A percentile compares a stretch with the other conserved stretches of the same genome.
phyloP scores from a whole-genome alignment of 2,797 vertebrate species.

The Pseudocheirus occidentalis region DNA sequence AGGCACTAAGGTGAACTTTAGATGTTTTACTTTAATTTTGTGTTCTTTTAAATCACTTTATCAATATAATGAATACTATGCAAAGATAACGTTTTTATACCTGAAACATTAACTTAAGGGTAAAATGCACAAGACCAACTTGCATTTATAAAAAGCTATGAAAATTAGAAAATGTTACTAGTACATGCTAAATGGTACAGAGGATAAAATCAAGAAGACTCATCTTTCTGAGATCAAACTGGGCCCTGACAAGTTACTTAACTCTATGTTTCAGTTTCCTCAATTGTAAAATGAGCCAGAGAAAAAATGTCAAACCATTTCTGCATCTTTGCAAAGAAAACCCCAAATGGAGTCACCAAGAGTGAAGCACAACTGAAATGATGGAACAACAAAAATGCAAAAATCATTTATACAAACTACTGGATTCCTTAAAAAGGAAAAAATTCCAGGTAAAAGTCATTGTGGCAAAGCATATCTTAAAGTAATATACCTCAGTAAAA shows the following conservation, averaged over 20 bases:
- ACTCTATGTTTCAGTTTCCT: neutral
- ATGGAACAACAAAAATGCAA: neutral
- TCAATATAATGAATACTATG: neutral
- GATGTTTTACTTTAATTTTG: neutral
- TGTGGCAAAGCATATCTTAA: neutral
- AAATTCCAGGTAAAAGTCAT: neutral
- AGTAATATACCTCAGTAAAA: neutral
- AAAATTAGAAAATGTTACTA: neutral
- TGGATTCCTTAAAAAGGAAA: neutral
- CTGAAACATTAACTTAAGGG: neutral
- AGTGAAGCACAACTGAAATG: neutral
- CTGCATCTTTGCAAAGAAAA: neutral
- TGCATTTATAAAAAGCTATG: neutral
- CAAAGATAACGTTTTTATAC: neutral
- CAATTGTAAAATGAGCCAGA: neutral
- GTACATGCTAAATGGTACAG: neutral
- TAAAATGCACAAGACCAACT: neutral
- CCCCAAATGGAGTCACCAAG: neutral
- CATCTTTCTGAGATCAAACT: neutral
- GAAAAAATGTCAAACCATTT: neutral
- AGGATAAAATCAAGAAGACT: neutral
- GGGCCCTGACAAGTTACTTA: neutral
- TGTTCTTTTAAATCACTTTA: neutral
- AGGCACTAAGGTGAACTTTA: neutral
- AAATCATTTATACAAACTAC: neutral